Percentiles rank a stretch among this genome's conserved stretches.
Conservation (phyloP, 2,797 vertebrate genomes). For the Pseudochirops cupreus region DNA sequence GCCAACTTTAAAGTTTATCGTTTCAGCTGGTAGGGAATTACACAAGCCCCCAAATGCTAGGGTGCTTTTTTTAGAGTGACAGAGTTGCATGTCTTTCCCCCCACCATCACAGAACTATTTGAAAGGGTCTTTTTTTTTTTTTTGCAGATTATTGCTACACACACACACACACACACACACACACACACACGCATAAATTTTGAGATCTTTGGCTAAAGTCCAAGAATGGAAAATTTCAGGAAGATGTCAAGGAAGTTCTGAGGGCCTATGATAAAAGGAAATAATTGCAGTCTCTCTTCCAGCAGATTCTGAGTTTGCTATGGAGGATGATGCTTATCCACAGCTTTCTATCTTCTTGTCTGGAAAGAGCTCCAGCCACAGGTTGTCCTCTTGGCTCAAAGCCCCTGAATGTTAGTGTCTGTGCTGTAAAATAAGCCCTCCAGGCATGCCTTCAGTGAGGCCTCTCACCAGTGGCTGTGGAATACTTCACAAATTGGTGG, state of each 20-base stretch:
- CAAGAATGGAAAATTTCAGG: constrained; percentile 70
- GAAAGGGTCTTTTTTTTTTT: constrained; percentile 58
- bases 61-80: constrained; percentile 80
- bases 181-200: constrained; percentile 10
- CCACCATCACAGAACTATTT: constrained; percentile 76
- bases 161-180: constrained; percentile 24
- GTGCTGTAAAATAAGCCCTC: background rate
- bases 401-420: background rate
- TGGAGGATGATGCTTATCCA: background rate
- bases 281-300: constrained; percentile 1
- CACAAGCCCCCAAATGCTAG: constrained; percentile 80
- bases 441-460: background rate
- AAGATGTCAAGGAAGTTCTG: constrained; percentile 52
- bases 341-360: constrained; percentile 2
- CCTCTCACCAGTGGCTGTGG: background rate
- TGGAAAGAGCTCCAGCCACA: background rate
- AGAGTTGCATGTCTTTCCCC: constrained; percentile 75
- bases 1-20: constrained; percentile 78
- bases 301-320: background rate
- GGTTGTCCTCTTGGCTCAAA: background rate
- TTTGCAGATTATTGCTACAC: constrained; percentile 73
- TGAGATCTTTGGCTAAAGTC: constrained; percentile 72
- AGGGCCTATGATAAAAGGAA: background rate
- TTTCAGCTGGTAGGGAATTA: constrained; percentile 79
- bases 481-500: background rate